Base-by-base conservation (phyloP, 1,140 invertebrate species). In the Hylaeus anthracinus region DNA sequence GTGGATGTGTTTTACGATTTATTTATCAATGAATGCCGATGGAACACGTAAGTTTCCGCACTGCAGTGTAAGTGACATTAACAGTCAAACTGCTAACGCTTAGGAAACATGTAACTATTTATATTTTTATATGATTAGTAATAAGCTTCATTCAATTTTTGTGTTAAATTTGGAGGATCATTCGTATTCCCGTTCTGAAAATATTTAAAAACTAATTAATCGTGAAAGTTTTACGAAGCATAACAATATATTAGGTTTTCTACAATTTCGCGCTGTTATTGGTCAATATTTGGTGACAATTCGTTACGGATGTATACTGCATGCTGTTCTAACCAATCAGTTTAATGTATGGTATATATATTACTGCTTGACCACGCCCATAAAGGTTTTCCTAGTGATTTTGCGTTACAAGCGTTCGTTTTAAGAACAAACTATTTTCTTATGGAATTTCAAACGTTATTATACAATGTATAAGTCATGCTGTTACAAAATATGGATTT, bases 1-100 rank as follows among this genome's bases (percentile, higher is more conserved):
- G 5, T 39, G 26, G 45, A 79, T 5, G 0, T 41, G 0, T 26
- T 51, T 56, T 65, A 73, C 10, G 5, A 64, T n/a, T 73, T 73
- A 79, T 79, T 73, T 73, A 41, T 73, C 43, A 15, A 55, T 55
- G 39, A 41, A 66, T 58, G 55, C 4, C 9, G 73, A 73, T 26
- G 14, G 61, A 51, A 73, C 12, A 51, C 53, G 45, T 37, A 5
- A 37, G 41, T 45, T 53, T 72, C 10, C 41, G n/a, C 51, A 79
- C 70, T 73, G 43, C 15, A 14, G 9, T 41, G 4, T 56, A 51
- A 60, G 5, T 60, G 43, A 65, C 2, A 60, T 60, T 61, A 45
- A 58, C 43, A 70, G 26, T 58, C 55, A 51, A 6, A n/a, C 1
- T 43, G 37, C 5, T 26, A 14, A 37, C 4, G 12, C 56, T 75